These are phyloP conservation scores for Passer montanus DNA, from an alignment of 2,113 vertebrate species.

Conservation along the genomic window DNA sequence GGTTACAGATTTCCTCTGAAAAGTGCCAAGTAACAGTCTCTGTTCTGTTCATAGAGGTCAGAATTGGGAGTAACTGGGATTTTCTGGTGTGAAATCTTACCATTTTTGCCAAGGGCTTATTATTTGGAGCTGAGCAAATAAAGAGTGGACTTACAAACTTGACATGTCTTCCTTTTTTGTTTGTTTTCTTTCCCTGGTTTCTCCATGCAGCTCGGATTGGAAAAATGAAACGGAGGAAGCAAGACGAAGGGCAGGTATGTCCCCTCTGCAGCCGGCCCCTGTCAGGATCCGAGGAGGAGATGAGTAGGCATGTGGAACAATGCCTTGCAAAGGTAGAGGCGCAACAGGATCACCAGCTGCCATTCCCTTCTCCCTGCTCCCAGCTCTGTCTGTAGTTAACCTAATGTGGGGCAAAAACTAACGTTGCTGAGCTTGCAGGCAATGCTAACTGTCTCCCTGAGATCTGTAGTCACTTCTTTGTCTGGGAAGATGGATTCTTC, in stretches of 20 bases:
- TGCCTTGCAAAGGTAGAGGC: slow-evolving; percentile 99
- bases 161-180: not conserved
- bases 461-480: slow-evolving; percentile 11
- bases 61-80: not conserved
- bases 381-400: slow-evolving; percentile 29
- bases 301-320: slow-evolving; percentile 99
- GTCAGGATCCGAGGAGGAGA: slow-evolving; percentile 99
- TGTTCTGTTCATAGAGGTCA: not conserved
- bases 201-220: slow-evolving; percentile 93
- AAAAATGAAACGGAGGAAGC: slow-evolving; percentile 99
- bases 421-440: slow-evolving; percentile 43
- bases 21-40: not conserved
- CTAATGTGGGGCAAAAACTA: slow-evolving; percentile 35
- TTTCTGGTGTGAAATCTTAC: not conserved
- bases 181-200: slow-evolving; percentile 55
- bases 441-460: slow-evolving; percentile 16
- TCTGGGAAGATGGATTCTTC: slow-evolving; percentile 5
- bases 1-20: not conserved
- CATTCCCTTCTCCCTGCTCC: slow-evolving; percentile 46
- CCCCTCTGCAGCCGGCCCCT: slow-evolving; percentile 97
- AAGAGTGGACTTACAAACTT: not conserved
- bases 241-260: slow-evolving; percentile 99
- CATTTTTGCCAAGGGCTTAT: not conserved
- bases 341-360: slow-evolving; percentile 59
- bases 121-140: not conserved